Evolutionary conservation across 1,140 invertebrate species (phyloP).

Genomic region (Megathymus violae): DNA sequence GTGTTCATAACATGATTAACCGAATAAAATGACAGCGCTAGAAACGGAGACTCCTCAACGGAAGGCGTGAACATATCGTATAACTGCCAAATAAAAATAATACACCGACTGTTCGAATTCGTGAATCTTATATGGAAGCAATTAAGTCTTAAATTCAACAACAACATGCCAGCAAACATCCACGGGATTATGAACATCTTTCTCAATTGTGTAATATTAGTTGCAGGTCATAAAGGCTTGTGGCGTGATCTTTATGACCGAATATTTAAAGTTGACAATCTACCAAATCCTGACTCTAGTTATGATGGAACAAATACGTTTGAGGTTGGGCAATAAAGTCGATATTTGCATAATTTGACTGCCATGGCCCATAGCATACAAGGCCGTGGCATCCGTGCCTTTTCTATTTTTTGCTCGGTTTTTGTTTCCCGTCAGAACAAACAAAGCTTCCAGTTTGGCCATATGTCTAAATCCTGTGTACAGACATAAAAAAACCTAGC

Average conservation of each 20-base stretch:
- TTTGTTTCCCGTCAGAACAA: constrained; percentile 31
- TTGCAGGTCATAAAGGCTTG: background rate
- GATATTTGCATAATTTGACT: constrained; percentile 16
- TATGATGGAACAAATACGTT: background rate
- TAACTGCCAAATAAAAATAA: constrained; percentile 22
- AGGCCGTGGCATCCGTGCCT: constrained; percentile 25
- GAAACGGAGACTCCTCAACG: constrained; percentile 10
- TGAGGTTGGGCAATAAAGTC: constrained; percentile 3
- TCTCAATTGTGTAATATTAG: background rate
- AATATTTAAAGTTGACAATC: constrained; percentile 4
- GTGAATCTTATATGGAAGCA: background rate
- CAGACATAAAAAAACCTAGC: constrained; percentile 5
- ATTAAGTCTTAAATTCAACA: constrained; percentile 9
- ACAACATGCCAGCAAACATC: background rate
- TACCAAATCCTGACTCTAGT: background rate
- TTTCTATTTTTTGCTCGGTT: constrained; percentile 24
- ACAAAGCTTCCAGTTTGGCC: constrained; percentile 19
- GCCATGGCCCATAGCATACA: constrained; percentile 10
- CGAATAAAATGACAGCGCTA: constrained; percentile 16
- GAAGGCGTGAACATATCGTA: constrained; percentile 30
- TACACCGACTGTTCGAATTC: background rate
- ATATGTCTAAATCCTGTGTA: constrained; percentile 29
- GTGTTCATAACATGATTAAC: constrained; percentile 18
- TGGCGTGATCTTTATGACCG: background rate
- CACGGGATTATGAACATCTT: constrained; percentile 12